phyloP scores from a whole-genome alignment of 2,797 vertebrate species.

The Megalops cyprinoides region DNA sequence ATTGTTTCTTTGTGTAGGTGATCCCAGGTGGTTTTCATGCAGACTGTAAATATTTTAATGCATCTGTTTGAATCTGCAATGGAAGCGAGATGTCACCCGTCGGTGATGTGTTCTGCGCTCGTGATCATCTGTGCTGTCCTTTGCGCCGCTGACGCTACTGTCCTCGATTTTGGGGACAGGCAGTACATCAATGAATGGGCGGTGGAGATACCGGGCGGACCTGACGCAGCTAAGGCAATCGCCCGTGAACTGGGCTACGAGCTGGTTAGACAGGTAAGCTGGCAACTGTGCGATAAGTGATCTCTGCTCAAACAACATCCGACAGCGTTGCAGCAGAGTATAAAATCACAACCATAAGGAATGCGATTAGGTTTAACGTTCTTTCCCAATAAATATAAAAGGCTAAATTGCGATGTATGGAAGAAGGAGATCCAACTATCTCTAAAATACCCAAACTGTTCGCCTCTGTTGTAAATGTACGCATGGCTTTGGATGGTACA shows the following conservation, averaged over 20 bases:
- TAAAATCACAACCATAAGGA: background rate
- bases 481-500: no score
- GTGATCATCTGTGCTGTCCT: conserved; percentile 69
- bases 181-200: conserved; percentile 98
- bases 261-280: conserved; percentile 89
- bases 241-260: conserved; percentile 89
- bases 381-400: no score
- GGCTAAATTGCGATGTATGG: no score
- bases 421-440: no score
- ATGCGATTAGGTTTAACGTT: no score
- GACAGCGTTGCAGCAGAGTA: background rate
- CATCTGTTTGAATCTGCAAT: conserved; percentile 70
- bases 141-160: conserved; percentile 55
- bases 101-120: conserved; percentile 71
- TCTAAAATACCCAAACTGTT: no score
- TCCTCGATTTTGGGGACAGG: conserved; percentile 64
- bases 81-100: conserved; percentile 74
- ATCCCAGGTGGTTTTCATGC: no score
- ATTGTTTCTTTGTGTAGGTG: background rate
- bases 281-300: background rate
- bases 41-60: conserved; percentile 48
- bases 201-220: conserved; percentile 89
- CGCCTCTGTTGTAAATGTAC: no score
- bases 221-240: conserved; percentile 79
- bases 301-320: no score